Evolutionary conservation across 92 coral and sea anemone species (phyloP).

Genomic region (Palythoa heliodiscus): DNA sequence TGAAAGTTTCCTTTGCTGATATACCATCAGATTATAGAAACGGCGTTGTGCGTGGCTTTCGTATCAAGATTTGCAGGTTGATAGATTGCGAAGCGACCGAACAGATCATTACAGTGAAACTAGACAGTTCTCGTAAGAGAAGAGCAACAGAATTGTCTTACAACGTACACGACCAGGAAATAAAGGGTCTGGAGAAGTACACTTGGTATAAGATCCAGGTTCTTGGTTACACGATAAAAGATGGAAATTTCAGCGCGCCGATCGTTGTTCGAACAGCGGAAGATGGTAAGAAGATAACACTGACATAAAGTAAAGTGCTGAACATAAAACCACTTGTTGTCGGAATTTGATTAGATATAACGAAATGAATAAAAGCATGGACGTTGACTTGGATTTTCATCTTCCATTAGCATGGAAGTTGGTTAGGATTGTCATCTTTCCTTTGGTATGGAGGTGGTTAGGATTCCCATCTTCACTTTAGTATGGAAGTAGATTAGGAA

Average conservation of each 20-base stretch:
- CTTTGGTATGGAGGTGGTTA: too few species aligned
- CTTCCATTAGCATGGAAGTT: too few species aligned
- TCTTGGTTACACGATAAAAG: constrained; percentile 43
- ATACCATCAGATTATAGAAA: constrained; percentile 52
- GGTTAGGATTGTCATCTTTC: too few species aligned
- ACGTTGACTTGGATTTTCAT: too few species aligned
- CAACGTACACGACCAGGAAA: constrained; percentile 17
- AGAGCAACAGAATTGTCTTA: constrained; percentile 15
- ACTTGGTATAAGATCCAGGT: constrained; percentile 53
- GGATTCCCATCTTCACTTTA: too few species aligned
- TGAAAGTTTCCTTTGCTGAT: constrained; percentile 57
- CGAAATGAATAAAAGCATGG: too few species aligned
- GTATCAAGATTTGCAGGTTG: constrained; percentile 47
- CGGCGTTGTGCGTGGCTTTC: constrained; percentile 63
- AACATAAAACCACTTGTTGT: too few species aligned
- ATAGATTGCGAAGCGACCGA: constrained; percentile 35
- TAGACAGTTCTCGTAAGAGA: constrained; percentile 26
- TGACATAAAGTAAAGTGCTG: background rate
- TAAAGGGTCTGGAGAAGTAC: constrained; percentile 41
- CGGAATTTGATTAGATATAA: too few species aligned
- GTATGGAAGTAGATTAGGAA: too few species aligned
- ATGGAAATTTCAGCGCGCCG: constrained; percentile 36
- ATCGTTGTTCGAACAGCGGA: constrained; percentile 30
- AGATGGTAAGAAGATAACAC: constrained; percentile 15
- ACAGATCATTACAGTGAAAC: background rate